Evolutionary conservation across 2,113 vertebrate species (phyloP), one percentile per base, ranked within the genome.

Genomic region (Archilochus colubris): DNA sequence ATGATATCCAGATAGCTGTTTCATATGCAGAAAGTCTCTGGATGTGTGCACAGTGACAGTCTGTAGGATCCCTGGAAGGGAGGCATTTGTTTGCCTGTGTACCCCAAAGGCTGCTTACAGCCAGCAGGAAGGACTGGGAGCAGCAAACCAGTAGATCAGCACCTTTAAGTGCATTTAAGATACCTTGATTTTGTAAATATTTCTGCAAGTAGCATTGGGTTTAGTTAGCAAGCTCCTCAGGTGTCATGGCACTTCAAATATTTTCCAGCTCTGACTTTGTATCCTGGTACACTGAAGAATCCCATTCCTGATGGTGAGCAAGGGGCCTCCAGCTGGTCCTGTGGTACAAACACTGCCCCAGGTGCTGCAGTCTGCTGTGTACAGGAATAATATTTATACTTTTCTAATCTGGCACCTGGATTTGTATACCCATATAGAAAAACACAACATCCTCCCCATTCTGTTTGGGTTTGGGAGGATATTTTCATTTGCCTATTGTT

Each of bases 401-500:
- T 78, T 6, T 24, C 44, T 30, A 20, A 31, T 19, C 63, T 80
- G 59, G 14, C 57, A 83, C 36, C 50, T 68, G 50, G 28, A 79
- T 86, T 81, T 84, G 40, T 73, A 36, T 30, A 23, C 17, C 30
- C 17, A 3, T 40, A 7, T 7, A 14, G 18, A 7, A 53, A 38
- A 36, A 8, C 40, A 40, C 40, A 40, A 40, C 12, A 40, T 40
- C 40, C 40, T 40, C 40, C 40, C 40, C 40, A 40, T 40, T 40
- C 11, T 86, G 58, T 88, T 91, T 67, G 4, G 17, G 23, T 48
- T 63, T 76, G 61, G 33, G 59, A 59, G 40, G 24, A 24, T 82
- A 19, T 74, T 94, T 70, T 92, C 16, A 4, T 64, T 85, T 8
- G 46, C 46, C 62, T 61, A 17, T 88, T 92, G 69, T 91, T 93